Conservation (phyloP, 2,888 invertebrate species). For the Cheilosia impressa region DNA sequence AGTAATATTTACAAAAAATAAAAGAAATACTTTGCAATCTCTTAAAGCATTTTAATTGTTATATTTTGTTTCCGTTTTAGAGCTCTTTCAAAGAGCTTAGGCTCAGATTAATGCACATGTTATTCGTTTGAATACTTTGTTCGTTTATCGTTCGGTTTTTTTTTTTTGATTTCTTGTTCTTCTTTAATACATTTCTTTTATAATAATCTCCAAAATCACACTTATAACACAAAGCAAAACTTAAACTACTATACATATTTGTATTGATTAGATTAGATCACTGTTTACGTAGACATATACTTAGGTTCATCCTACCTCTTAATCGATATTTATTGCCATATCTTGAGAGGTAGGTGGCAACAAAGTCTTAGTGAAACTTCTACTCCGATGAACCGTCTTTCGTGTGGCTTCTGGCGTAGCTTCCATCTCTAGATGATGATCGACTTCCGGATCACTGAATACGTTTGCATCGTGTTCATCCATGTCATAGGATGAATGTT, state of each 20-base stretch:
- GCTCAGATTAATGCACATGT: constrained; percentile 29
- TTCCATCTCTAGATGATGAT: constrained; percentile 76
- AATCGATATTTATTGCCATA: constrained; percentile 55
- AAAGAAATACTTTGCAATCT: constrained; percentile 36
- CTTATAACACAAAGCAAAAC: constrained; percentile 10
- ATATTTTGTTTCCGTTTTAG: constrained; percentile 37
- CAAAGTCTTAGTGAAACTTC: constrained; percentile 38
- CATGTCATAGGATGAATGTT: constrained; percentile 55
- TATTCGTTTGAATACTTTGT: constrained; percentile 62
- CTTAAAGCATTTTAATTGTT: constrained; percentile 8
- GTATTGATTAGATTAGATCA: constrained; percentile 49
- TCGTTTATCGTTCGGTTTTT: constrained; percentile 39
- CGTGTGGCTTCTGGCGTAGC: constrained; percentile 47
- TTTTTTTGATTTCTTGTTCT: neutral
- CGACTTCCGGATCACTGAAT: constrained; percentile 79
- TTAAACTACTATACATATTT: constrained; percentile 1
- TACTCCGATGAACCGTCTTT: constrained; percentile 46
- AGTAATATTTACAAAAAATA: constrained; percentile 53
- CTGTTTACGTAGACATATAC: constrained; percentile 31
- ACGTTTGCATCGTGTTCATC: constrained; percentile 78
- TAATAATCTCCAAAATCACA: constrained; percentile 59
- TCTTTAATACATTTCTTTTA: constrained; percentile 51
- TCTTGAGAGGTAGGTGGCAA: constrained; percentile 16
- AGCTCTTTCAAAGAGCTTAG: constrained; percentile 66
- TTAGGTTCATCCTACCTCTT: constrained; percentile 16